Conservation (phyloP, 2,888 invertebrate species). For the Luperina nickerlii region DNA sequence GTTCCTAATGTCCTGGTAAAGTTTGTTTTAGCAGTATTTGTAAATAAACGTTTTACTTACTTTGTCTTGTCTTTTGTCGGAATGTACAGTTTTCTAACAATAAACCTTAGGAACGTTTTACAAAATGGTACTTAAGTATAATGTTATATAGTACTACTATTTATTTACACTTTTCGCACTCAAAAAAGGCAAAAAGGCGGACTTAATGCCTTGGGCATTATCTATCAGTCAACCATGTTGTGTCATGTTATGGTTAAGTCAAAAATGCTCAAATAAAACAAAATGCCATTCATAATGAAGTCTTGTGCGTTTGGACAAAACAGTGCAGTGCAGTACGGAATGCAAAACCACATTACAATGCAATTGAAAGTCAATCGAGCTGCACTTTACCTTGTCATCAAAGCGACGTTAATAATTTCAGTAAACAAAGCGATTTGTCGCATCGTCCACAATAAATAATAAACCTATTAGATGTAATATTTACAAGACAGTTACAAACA, state of each 20-base stretch:
- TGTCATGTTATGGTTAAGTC: background rate
- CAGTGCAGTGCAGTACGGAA: slow-evolving; percentile 17
- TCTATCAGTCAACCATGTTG: background rate
- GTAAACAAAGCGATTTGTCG: slow-evolving; percentile 39
- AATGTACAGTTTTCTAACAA: slow-evolving; percentile 16
- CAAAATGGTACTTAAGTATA: background rate
- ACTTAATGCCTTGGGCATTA: background rate
- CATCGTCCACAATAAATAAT: slow-evolving; percentile 53
- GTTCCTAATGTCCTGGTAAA: slow-evolving; percentile 21
- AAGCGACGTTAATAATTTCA: slow-evolving; percentile 33
- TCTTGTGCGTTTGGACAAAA: background rate
- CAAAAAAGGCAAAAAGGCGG: background rate
- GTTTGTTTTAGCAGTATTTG: slow-evolving; percentile 26
- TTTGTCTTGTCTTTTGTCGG: slow-evolving; percentile 15
- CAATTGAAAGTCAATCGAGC: slow-evolving; percentile 38
- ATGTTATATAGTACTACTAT: background rate
- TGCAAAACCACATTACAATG: slow-evolving; percentile 28
- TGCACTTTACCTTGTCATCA: slow-evolving; percentile 21
- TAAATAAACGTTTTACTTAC: slow-evolving; percentile 18
- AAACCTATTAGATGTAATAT: slow-evolving; percentile 36
- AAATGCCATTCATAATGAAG: background rate
- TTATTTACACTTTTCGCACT: background rate
- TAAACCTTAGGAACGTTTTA: background rate
- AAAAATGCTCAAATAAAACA: background rate
- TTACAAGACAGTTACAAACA: slow-evolving; percentile 37